Percentiles rank a stretch among this genome's conserved stretches.
Conservation (phyloP, 2,797 vertebrate species). For the Lagorchestes hirsutus region DNA sequence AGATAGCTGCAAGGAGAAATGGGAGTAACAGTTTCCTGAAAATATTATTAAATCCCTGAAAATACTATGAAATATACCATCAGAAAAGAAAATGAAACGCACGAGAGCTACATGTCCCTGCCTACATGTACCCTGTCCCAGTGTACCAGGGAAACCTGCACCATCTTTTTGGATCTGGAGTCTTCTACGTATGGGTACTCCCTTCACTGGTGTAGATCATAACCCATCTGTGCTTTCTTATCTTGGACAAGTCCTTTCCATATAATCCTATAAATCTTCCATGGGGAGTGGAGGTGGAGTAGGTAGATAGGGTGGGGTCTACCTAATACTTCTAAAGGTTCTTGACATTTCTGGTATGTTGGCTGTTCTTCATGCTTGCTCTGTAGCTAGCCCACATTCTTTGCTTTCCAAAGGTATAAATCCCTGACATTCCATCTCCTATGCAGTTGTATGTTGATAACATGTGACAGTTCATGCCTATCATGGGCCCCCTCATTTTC, state of each 20-base stretch:
- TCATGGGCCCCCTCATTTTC: neutral
- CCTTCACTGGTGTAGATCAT: neutral
- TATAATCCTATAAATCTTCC: neutral
- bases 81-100: too few relatives aligned
- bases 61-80: too few relatives aligned
- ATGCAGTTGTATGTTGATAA: neutral
- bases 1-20: too few relatives aligned
- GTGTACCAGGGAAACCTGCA: neutral
- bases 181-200: neutral
- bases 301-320: neutral
- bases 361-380: neutral
- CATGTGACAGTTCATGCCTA: neutral
- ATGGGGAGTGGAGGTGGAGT: neutral
- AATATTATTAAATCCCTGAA: too few relatives aligned
- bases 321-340: neutral
- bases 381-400: neutral
- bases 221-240: neutral
- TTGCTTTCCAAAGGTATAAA: neutral
- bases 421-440: neutral
- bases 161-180: neutral
- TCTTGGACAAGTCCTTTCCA: neutral
- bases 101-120: neutral
- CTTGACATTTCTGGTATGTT: neutral
- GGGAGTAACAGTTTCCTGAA: too few relatives aligned
- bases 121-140: neutral